Percentiles rank a stretch among this genome's conserved stretches.
Conservation (phyloP, 2,797 vertebrate genomes). For the Leucoraja ocellata region DNA sequence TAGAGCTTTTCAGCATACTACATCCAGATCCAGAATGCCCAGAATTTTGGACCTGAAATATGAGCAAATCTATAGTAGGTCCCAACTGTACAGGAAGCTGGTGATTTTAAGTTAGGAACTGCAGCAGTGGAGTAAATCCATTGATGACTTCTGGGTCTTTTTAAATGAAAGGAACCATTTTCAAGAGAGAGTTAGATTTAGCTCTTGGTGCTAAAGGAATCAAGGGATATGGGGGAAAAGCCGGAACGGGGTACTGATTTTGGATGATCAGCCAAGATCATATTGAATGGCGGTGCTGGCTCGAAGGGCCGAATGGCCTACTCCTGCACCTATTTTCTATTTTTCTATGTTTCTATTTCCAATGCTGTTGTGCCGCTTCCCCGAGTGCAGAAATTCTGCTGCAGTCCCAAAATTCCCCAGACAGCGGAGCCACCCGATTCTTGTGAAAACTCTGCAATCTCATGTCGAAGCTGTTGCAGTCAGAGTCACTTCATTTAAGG, state of each 20-base stretch:
- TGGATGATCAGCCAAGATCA: no score
- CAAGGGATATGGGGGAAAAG: no score
- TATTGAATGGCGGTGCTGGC: no score
- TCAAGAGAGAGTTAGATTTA: no score
- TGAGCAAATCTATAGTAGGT: no score
- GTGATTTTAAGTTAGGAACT: background rate
- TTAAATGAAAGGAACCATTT: background rate
- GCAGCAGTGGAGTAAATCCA: background rate
- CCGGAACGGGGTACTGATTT: no score
- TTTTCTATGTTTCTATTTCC: background rate
- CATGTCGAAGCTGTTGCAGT: background rate
- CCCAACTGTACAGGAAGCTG: background rate
- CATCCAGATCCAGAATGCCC: no score
- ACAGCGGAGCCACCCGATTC: constrained; percentile 12
- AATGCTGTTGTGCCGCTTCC: background rate
- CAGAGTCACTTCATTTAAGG: background rate
- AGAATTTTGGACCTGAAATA: background rate
- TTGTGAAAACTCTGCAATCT: background rate
- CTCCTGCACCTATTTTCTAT: no score
- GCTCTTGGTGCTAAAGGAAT: no score
- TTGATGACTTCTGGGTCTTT: background rate
- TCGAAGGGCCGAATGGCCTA: no score
- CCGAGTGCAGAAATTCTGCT: constrained; percentile 9
- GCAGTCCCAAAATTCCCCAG: constrained; percentile 31
- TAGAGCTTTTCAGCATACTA: no score